These are phyloP conservation scores for Protobothrops mucrosquamatus DNA, from an alignment of 2,113 vertebrate species.

Conservation along the genomic window DNA sequence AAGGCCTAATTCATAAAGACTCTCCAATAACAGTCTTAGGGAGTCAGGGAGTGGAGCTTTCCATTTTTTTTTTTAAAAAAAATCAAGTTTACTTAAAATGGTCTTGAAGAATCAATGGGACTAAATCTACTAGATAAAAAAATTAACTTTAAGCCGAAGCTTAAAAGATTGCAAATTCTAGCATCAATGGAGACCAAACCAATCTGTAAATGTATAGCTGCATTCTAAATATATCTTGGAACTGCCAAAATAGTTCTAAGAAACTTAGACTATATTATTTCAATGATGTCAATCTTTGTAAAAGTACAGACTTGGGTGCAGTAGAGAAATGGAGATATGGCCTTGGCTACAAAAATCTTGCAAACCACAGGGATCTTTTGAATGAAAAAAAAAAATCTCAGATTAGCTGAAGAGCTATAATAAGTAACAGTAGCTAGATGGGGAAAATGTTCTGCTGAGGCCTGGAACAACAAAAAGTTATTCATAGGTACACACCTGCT, in stretches of 20 bases:
- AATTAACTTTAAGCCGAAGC: neutral
- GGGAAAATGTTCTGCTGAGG: neutral
- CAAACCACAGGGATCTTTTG: neutral
- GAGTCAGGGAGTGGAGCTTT: neutral
- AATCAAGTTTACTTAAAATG: neutral
- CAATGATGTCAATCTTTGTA: neutral
- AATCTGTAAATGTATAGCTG: neutral
- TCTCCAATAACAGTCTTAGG: neutral
- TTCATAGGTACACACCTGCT: neutral
- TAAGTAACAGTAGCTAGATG: neutral
- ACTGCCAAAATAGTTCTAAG: neutral
- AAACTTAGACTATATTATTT: neutral
- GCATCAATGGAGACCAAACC: neutral
- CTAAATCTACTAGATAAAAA: neutral
- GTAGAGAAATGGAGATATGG: neutral
- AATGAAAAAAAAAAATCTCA: neutral
- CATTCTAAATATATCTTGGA: neutral
- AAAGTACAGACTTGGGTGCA: neutral
- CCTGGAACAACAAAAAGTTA: neutral
- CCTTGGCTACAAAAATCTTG: neutral
- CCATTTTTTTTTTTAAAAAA: neutral
- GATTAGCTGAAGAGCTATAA: neutral
- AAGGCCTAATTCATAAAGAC: neutral
- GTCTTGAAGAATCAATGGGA: neutral
- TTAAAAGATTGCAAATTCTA: neutral